Evolutionary conservation across 2,888 invertebrate species (phyloP).

Genomic region (Strigamia maritima): DNA sequence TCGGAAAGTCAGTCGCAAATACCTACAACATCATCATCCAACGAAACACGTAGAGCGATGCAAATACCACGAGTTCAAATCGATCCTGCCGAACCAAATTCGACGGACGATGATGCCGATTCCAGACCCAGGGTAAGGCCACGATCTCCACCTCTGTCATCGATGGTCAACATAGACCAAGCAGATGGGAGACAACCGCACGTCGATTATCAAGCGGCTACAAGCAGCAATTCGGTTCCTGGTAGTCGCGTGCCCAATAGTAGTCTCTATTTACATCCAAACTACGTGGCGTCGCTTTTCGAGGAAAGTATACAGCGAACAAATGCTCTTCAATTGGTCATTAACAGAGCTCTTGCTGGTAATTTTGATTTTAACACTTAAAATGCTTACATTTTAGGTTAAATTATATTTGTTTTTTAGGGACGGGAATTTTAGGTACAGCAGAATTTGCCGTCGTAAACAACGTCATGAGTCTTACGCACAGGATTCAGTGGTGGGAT

Average conservation of each 20-base stretch:
- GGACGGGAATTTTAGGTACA: slow-evolving; percentile 1
- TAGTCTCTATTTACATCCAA: slow-evolving; percentile 32
- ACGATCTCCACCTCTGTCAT: slow-evolving; percentile 35
- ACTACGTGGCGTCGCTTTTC: slow-evolving; percentile 37
- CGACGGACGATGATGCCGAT: not conserved
- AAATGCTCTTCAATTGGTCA: slow-evolving; percentile 36
- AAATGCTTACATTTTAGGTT: not conserved
- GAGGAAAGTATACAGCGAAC: slow-evolving; percentile 37
- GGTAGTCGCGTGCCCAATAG: not conserved
- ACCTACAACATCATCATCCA: not conserved
- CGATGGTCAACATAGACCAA: slow-evolving; percentile 14
- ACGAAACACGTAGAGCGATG: not conserved
- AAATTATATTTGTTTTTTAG: not conserved
- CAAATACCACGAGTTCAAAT: slow-evolving; percentile 34
- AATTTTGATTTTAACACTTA: not conserved
- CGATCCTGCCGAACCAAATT: slow-evolving; percentile 26
- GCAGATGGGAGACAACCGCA: not conserved
- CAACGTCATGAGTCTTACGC: slow-evolving; percentile 54
- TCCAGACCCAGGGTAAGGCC: slow-evolving; percentile 29
- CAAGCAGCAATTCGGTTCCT: not conserved
- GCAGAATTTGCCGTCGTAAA: slow-evolving; percentile 38
- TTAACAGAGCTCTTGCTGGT: slow-evolving; percentile 38
- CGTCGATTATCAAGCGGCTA: slow-evolving; percentile 36
- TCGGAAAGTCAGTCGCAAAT: not conserved
- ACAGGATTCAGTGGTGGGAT: slow-evolving; percentile 82